Percentiles rank a stretch among this genome's conserved stretches.
These are phyloP conservation scores for Thamnophis sirtalis DNA, from an alignment of 2,113 vertebrate genomes.

Conservation along the genomic window DNA sequence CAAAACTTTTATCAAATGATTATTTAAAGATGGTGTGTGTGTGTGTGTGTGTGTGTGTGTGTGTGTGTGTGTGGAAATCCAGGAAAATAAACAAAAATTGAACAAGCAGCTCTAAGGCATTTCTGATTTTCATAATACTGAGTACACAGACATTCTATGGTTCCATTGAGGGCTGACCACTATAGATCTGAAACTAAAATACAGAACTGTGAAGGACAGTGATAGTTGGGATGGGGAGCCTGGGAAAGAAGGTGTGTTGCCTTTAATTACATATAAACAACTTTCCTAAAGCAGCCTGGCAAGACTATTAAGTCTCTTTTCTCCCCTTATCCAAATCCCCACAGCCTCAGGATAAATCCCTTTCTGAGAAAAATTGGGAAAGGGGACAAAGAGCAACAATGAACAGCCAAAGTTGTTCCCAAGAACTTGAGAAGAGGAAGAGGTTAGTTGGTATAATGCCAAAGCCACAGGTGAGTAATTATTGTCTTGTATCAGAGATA, in stretches of 20 bases:
- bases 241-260: background rate
- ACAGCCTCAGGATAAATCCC: conserved; percentile 1
- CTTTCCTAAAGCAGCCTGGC: background rate
- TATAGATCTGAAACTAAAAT: background rate
- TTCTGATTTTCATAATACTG: background rate
- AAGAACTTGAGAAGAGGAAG: background rate
- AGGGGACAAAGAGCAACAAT: background rate
- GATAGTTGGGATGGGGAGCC: background rate
- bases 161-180: background rate
- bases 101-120: background rate
- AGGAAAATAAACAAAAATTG: background rate
- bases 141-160: background rate
- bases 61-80: background rate
- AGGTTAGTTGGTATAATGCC: background rate
- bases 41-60: too few species aligned
- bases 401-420: background rate
- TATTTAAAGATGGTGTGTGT: too few species aligned
- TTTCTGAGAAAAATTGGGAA: background rate
- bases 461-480: conserved; percentile 29
- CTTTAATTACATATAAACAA: background rate
- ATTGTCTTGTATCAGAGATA: background rate
- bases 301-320: background rate
- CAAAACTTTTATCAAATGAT: background rate
- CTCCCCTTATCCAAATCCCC: conserved; percentile 6
- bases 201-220: background rate